Evolutionary conservation across 2,113 vertebrate genomes (phyloP), one percentile per base, ranked within the genome.

Genomic region (Burhinus bistriatus): DNA sequence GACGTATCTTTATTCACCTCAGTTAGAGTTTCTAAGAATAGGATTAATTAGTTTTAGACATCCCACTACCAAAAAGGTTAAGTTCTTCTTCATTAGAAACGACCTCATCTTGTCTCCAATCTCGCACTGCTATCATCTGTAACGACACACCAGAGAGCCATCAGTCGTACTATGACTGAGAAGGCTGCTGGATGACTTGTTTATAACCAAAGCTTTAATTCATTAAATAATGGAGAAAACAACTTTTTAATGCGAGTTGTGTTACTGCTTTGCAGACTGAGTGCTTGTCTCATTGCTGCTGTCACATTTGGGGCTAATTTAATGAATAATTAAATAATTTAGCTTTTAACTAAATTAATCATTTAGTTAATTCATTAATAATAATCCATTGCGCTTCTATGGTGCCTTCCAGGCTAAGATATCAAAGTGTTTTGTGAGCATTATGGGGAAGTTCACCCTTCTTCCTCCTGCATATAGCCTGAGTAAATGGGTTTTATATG

Each of bases 301-400:
- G 92, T 92, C 38, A 85, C 87, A 72, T 95, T 87, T 87, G 87
- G 87, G 87, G 95, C 75, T 97, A 95, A 94, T 91, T 88, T 96
- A 92, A 95, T 97, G 95, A 97, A 96, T 97, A 97, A 97, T 97
- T 97, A 96, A 97, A 97, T 93, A 94, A 97, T 96, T 92, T 47
- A 62, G 93, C 95, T 97, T 95, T 96, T 97, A 93, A 95, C 95
- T 93, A 92, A 97, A 97, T 94, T 96, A 96, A 96, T 96, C 95
- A 96, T 96, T 95, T 92, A 93, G 90, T 91, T 97, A 95, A 95
- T 97, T 96, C 89, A 96, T 97, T 97, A 96, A 96, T 92, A 93
- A 97, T 97, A 92, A 77, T 93, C 87, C 57, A 82, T 59, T 96
- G 78, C 89, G 80, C 78, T 96, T 93, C 66, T 58, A 44, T 68